Base-by-base conservation (phyloP, 2,113 vertebrate genomes). In the Trichomycterus rosablanca region DNA sequence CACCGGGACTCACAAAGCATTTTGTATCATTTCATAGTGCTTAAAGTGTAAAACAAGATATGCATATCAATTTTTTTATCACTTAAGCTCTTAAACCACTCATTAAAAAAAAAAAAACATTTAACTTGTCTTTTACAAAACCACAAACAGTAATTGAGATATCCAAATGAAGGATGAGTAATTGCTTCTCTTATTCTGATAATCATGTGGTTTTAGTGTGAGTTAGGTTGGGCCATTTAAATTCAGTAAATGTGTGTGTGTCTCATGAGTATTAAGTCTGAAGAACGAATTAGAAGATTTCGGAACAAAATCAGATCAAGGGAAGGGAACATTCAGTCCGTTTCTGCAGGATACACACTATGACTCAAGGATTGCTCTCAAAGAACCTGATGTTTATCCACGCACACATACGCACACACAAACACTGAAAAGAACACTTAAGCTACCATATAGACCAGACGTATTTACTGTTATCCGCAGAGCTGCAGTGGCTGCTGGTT, bases 241-340 rank as follows among this genome's bases (percentile, higher is more conserved):
- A 61, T 52, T 57, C 4, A 45, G 14, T 62, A 12, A 20, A 54
- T 28, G 49, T 28, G 28, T 28, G 28, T 51, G 42, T 67, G 53
- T 46, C 52, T 66, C 32, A 42, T 34, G 46, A 59, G 45, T 49
- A 50, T 63, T 30, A 59, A 71, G 74, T 71, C 68, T 55, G 60
- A 58, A 77, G 16, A 66, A 24, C 22, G 24, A 63, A 37, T 64
- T 62, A 61, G 78, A 74, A 78, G 82, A 77, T 76, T 74, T 59
- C 64, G 62, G 69, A 76, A 72, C 66, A 78, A 68, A 63, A 73
- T 70, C 69, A 78, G 58, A 76, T 60, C 70, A 76, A n/a, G 79
- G 58, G 32, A 72, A 71, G 44, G 44, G 68, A 63, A 77, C 72
- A 70, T 68, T 66, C 40, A 72, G 72, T 72, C 23, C 71, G 19